phyloP scores from a whole-genome alignment of 1,140 invertebrate species.

The Panagrolaimus sp. region DNA sequence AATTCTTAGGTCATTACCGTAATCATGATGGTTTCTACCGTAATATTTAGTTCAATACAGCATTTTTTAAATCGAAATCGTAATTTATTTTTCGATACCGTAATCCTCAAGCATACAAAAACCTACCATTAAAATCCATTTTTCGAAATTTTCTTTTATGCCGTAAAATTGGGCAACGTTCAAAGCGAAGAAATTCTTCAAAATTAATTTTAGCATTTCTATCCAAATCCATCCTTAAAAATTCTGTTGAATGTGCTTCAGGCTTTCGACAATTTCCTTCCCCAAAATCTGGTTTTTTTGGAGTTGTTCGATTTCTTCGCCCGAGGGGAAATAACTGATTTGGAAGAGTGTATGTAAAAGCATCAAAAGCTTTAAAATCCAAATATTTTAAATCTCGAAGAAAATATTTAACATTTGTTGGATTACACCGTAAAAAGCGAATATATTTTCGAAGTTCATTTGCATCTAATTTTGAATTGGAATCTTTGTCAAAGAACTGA shows the following conservation, averaged over 20 bases:
- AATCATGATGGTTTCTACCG: too few species aligned
- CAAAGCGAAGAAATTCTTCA: not conserved
- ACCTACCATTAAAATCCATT: conserved; percentile 7
- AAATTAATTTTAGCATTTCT: not conserved
- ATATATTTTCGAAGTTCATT: conserved; percentile 4
- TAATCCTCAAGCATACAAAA: not conserved
- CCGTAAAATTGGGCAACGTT: not conserved
- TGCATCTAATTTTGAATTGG: not conserved
- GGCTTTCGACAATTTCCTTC: not conserved
- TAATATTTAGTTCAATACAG: too few species aligned
- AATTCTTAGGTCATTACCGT: too few species aligned
- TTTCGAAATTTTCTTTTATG: not conserved
- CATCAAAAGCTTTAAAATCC: not conserved
- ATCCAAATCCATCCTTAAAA: not conserved
- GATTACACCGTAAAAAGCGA: not conserved
- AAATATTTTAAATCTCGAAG: not conserved
- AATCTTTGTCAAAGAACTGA: conserved; percentile 7
- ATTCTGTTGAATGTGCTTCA: not conserved
- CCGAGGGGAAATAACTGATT: conserved; percentile 1
- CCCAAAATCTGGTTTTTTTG: not conserved
- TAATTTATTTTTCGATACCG: too few species aligned
- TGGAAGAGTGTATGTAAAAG: not conserved
- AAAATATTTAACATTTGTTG: not conserved
- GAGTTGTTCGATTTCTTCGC: conserved; percentile 1
- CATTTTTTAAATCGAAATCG: too few species aligned